Evolutionary conservation across 2,888 invertebrate genomes (phyloP), one percentile per base, ranked within the genome.

Genomic region (Drosophila austrosaltans): DNA sequence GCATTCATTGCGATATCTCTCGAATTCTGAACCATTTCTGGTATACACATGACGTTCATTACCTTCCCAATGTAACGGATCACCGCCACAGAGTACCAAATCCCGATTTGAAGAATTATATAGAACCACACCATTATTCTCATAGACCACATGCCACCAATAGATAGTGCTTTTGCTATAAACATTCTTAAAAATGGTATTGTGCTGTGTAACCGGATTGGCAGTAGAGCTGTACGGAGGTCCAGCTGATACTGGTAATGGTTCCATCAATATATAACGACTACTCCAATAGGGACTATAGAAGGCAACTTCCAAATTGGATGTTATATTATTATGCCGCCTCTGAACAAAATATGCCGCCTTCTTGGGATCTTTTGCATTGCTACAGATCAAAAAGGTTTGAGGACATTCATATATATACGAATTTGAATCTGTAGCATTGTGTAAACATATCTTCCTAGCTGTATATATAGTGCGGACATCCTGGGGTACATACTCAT

Each of bases 381-480:
- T 87, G 10, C 76, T 88, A 75, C 90, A 90, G 57, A 90, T 81
- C 39, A 90, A 42, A 66, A 81, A 85, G 2, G 90, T 89, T 42
- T 85, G 77, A 2, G 88, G 77, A 20, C 90, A 90, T 64, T 90
- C 90, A 63, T 84, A 84, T 16, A 90, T 69, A 16, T 90, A 90
- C 10, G 60, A 70, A 58, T 76, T 73, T 12, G 54, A 53, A 16
- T 78, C 53, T 10, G 78, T 89, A 2, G 62, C 42, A 64, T 90
- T 90, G 20, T 77, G 77, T n/a, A 90, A 67, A 58, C 89, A 90
- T 10, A 90, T 65, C 53, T 83, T 89, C 6, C 74, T 66, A 1
- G 83, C 79, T 1, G 78, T 81, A 59, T 78, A 82, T 22, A 90
- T 65, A n/a, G 78, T 61, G 1, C 71, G 77, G 63, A 83, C 79